Base-by-base conservation (phyloP, 2,113 vertebrate genomes). In the Lichenostomus cassidix region DNA sequence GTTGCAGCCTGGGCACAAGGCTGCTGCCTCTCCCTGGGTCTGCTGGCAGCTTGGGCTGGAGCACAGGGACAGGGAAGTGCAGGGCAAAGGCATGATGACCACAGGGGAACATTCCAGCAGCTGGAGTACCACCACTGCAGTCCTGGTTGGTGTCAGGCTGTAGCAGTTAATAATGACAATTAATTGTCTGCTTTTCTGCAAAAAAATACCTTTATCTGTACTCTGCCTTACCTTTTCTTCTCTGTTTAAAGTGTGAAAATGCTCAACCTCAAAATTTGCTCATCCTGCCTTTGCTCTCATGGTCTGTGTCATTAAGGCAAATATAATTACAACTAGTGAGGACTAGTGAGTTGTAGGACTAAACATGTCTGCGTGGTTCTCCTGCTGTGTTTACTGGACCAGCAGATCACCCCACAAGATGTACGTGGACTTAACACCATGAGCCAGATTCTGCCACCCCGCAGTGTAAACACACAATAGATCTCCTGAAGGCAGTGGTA, bases 391-490 rank as follows among this genome's bases (percentile, higher is more conserved):
- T 58, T 67, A 70, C 55, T 63, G 78, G 59, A n/a, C 6, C 4
- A 74, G 60, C 56, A 52, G 64, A 53, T 92, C 76, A 62, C 56
- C 44, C 53, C n/a, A 46, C 58, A 41, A 49, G 49, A 53, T 3
- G 0, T 42, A 20, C 1, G 1, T 3, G 55, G 83, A 24, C 49
- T 31, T 68, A n/a, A n/a, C 0, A 0, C 53, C 10, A 2, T 0
- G 2, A 79, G 74, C 56, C 83, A 62, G 49, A 39, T 69, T 63
- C 58, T 60, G 81, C 71, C 70, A 46, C 74, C 55, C 20, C 2
- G 4, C 69, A 44, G 52, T 3, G 33, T 42, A n/a, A 83, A 87
- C 25, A 73, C 1, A 8, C 77, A 37, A 7, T 5, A 25, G 70
- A 62, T 56, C 49, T 91, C 63, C 84, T 46, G 33, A 92, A 94